These are phyloP conservation scores for Dryomyza anilis DNA, from an alignment of 2,888 invertebrate species.

Conservation along the genomic window DNA sequence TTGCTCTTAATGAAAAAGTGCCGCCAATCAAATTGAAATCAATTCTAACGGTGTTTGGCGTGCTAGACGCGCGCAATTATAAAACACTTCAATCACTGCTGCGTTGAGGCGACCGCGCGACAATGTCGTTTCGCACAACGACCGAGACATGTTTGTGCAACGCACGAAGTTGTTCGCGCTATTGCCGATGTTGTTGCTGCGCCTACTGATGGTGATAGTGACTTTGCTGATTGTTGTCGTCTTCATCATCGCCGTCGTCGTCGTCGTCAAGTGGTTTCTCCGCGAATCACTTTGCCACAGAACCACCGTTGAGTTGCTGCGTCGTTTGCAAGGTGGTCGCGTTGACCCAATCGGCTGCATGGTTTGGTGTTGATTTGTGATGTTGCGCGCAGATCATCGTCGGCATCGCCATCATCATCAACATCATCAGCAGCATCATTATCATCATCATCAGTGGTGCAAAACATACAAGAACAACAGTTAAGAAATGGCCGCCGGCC, in stretches of 20 bases:
- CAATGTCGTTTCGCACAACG: neutral
- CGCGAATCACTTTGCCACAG: neutral
- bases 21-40: constrained; percentile 33
- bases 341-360: neutral
- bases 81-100: constrained; percentile 14
- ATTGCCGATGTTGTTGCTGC: neutral
- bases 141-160: no score
- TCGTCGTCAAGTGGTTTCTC: neutral
- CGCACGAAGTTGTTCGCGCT: no score
- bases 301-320: no score
- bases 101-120: neutral
- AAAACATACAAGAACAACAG: constrained; percentile 13
- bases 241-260: no score
- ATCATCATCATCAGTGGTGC: constrained; percentile 11
- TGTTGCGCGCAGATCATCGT: neutral
- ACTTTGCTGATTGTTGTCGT: neutral
- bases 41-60: constrained; percentile 34
- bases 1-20: constrained; percentile 17
- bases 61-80: constrained; percentile 14
- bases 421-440: neutral
- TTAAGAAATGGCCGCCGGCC: constrained; percentile 15
- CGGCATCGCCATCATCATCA: neutral
- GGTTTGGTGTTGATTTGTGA: neutral
- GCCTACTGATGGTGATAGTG: neutral
- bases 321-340: no score